Conservation (phyloP, 2,113 vertebrate species). For the Toxostoma redivivum region DNA sequence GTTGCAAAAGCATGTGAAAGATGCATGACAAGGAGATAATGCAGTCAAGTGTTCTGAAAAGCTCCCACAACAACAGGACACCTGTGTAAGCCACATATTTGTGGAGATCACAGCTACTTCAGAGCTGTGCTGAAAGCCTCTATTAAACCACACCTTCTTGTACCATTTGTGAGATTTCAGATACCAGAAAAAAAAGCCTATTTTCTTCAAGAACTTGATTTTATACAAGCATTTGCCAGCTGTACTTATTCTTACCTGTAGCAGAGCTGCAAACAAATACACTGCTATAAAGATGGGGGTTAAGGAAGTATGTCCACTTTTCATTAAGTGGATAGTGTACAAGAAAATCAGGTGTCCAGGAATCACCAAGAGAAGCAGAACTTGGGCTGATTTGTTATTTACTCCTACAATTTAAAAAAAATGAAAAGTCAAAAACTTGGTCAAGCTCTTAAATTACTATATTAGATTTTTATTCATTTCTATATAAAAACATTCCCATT, state of each 20-base stretch:
- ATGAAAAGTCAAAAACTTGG: not conserved
- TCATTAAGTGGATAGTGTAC: constrained; percentile 96
- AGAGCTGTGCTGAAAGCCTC: not conserved
- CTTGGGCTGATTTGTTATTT: constrained; percentile 95
- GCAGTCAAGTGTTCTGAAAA: not conserved
- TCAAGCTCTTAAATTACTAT: not conserved
- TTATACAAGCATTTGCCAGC: not conserved
- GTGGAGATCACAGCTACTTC: not conserved
- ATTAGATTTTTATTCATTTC: not conserved
- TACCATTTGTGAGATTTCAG: not conserved
- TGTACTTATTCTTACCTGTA: constrained; percentile 81
- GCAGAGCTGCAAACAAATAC: constrained; percentile 87
- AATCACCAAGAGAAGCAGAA: constrained; percentile 88
- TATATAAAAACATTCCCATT: not conserved
- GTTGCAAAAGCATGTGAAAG: not conserved
- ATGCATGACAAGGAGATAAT: not conserved
- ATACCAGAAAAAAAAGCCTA: not conserved
- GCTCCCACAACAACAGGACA: not conserved
- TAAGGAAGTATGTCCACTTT: constrained; percentile 92
- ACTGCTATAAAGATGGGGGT: constrained; percentile 89
- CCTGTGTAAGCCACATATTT: not conserved
- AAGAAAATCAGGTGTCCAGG: constrained; percentile 95
- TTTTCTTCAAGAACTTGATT: not conserved
- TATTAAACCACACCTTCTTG: not conserved
- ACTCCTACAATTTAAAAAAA: constrained; percentile 74